Evolutionary conservation across 2,888 invertebrate species (phyloP), one percentile per base, ranked within the genome.

Genomic region (Ornithoptera alexandrae): DNA sequence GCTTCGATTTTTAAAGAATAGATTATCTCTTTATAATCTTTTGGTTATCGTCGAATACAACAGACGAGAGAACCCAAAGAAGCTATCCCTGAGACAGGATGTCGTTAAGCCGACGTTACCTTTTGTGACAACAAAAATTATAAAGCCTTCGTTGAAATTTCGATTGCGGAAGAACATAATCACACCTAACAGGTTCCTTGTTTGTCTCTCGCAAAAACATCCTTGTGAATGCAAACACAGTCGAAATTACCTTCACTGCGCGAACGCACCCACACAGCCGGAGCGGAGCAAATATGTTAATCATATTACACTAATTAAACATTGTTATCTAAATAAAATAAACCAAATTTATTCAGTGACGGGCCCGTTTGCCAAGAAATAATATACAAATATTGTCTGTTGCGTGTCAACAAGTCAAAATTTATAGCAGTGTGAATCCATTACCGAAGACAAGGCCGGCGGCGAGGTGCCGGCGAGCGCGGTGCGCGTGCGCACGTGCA

Each of bases 321-420:
- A 88, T 76, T 79, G 78, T 84, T 89, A 89, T 88, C 85, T 85
- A 80, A 88, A 88, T 84, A 85, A 82, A 85, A 84, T 82, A 83
- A 76, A 80, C 76, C 75, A 85, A 87, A 88, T 90, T 89, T 90
- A 82, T 82, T 81, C 80, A 83, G 82, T 85, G 87, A 88, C 87
- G 87, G 80, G 79, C 77, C 71, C 85, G 85, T 89, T 87, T 85
- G 85, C 78, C 75, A 74, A 82, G 81, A 83, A 86, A 87, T 88
- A 88, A 87, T 85, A 84, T 81, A 84, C 82, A 89, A 90, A 90
- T 86, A 89, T 88, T 85, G 82, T 81, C 77, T 80, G 77, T 78
- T 79, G 74, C 74, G 79, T 85, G 87, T 86, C 86, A 86, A 85
- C 85, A 85, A 81, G 77, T 82, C 80, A 73, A 86, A 89, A 89